phyloP scores from a whole-genome alignment of 2,888 invertebrate genomes.

The Ypsolopha sequella region DNA sequence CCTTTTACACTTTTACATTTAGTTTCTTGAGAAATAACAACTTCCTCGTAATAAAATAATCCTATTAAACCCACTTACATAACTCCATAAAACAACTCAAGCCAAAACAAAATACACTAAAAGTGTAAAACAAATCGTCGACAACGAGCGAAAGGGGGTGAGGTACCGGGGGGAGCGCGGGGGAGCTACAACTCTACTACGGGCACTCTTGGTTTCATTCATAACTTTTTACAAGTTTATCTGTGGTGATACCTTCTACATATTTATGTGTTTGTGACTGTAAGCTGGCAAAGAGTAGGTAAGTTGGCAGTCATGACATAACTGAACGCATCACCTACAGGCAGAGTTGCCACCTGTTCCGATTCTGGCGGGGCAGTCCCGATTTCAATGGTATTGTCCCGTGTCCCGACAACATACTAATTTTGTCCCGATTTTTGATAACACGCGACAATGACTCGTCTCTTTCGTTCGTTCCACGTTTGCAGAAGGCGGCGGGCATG shows the following conservation, averaged over 20 bases:
- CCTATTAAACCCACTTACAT: conserved; percentile 12
- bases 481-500: no score
- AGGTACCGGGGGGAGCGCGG: conserved; percentile 16
- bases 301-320: no score
- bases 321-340: no score
- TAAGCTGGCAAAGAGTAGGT: conserved; percentile 39
- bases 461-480: no score
- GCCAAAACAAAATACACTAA: conserved; percentile 62
- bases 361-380: no score
- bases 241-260: conserved; percentile 65
- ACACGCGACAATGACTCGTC: no score
- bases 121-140: conserved; percentile 61
- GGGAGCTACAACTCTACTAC: conserved; percentile 63
- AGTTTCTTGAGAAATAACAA: no score
- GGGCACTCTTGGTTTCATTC: conserved; percentile 69
- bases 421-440: no score
- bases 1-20: no score
- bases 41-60: not conserved
- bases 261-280: conserved; percentile 66
- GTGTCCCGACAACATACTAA: no score
- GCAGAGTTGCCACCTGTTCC: no score
- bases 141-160: conserved; percentile 17
- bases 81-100: conserved; percentile 47
- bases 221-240: conserved; percentile 72
- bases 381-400: no score